Percentiles rank a stretch among this genome's conserved stretches.
phyloP scores from a whole-genome alignment of 2,113 vertebrate genomes.

The Rallus limicola region DNA sequence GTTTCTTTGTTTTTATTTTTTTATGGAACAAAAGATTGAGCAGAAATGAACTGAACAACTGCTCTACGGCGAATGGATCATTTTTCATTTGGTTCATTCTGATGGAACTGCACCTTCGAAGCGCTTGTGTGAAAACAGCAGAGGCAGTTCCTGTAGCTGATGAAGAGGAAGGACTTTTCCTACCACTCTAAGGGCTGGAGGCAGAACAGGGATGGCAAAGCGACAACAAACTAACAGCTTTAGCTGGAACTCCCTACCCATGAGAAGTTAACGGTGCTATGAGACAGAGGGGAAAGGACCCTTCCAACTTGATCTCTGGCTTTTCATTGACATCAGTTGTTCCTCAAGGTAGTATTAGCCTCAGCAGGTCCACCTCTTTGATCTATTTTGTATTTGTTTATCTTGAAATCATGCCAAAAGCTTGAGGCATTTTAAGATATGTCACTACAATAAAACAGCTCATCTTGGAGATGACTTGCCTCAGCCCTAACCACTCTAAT shows the following conservation, averaged over 20 bases:
- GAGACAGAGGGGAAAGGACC: neutral
- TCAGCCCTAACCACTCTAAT: neutral
- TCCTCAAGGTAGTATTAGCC: slow-evolving; percentile 1
- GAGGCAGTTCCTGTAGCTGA: neutral
- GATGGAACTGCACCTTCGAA: slow-evolving; percentile 4
- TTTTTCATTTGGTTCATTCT: neutral
- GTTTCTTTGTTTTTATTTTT: neutral
- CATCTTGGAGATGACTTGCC: neutral
- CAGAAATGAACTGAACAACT: slow-evolving; percentile 2
- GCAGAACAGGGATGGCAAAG: neutral
- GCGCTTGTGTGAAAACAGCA: neutral
- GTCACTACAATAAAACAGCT: neutral
- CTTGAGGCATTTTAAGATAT: neutral
- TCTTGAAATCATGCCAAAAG: slow-evolving; percentile 9
- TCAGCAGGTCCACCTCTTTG: neutral
- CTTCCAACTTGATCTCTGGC: neutral
- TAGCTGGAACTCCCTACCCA: neutral
- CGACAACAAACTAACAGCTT: neutral
- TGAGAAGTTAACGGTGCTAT: slow-evolving; percentile 21
- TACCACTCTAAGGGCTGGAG: neutral
- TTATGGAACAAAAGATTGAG: slow-evolving; percentile 25
- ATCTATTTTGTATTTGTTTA: neutral
- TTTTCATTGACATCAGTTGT: neutral
- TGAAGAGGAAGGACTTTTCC: slow-evolving; percentile 2
- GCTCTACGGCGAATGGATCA: neutral